Evolutionary conservation across 2,113 vertebrate genomes (phyloP).

Genomic region (Pseudonaja textilis): DNA sequence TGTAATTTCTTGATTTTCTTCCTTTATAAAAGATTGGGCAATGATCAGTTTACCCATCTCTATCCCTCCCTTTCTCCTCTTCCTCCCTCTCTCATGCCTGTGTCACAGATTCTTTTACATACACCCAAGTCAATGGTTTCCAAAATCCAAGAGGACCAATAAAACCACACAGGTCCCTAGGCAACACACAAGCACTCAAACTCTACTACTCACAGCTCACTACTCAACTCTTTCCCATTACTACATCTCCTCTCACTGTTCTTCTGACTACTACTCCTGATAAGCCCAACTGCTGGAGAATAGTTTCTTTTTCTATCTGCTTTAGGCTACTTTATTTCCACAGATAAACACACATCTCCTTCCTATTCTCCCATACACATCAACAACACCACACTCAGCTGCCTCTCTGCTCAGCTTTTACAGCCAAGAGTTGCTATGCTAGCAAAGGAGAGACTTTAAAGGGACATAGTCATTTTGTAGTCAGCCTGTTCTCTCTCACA

Average conservation of each 20-base stretch:
- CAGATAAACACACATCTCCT: neutral
- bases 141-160: neutral
- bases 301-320: neutral
- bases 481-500: neutral
- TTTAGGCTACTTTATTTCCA: neutral
- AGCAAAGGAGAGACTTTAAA: neutral
- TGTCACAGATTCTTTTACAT: neutral
- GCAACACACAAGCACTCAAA: neutral
- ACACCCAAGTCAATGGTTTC: neutral
- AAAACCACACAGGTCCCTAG: neutral
- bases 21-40: neutral
- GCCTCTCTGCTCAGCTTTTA: neutral
- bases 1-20: neutral
- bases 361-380: neutral
- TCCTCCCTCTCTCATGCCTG: neutral
- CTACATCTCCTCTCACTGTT: neutral
- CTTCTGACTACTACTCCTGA: neutral
- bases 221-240: neutral
- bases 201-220: neutral
- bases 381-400: neutral
- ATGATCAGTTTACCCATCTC: neutral
- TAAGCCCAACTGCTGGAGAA: neutral
- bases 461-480: neutral
- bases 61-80: neutral
- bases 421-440: neutral